phyloP scores from a whole-genome alignment of 2,888 invertebrate species.

The Mythimna albipuncta region DNA sequence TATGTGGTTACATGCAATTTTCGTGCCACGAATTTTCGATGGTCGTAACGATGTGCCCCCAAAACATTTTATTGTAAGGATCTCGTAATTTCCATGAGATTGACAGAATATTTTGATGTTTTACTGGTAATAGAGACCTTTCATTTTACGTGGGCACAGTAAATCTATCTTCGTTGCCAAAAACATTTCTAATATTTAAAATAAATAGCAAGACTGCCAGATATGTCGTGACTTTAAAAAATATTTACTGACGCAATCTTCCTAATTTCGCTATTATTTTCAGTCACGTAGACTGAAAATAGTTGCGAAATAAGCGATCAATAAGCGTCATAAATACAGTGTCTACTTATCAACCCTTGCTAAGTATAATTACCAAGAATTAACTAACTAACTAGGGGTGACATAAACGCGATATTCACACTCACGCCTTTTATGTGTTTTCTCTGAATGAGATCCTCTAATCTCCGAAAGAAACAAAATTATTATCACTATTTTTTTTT shows the following conservation, averaged over 20 bases:
- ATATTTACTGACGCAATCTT: background rate
- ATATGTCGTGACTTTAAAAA: background rate
- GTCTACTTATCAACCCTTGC: background rate
- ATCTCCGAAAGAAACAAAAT: background rate
- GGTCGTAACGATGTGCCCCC: slow-evolving; percentile 33
- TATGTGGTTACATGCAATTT: slow-evolving; percentile 56
- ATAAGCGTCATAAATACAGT: background rate
- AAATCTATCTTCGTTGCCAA: slow-evolving; percentile 15
- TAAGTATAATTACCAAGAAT: background rate
- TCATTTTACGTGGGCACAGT: slow-evolving; percentile 6
- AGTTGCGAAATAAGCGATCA: background rate
- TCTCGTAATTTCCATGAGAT: slow-evolving; percentile 35
- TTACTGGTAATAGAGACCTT: background rate
- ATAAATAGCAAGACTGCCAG: background rate
- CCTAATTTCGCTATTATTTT: no score
- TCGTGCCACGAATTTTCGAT: slow-evolving; percentile 54
- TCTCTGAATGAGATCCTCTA: background rate
- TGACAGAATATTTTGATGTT: slow-evolving; percentile 26
- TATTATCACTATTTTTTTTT: no score
- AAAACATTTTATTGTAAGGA: slow-evolving; percentile 46
- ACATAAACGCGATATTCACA: background rate
- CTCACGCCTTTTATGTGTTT: background rate
- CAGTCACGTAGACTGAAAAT: no score
- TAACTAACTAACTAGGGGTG: no score
- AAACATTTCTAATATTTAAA: background rate